phyloP scores from a whole-genome alignment of 2,113 vertebrate genomes.

The Rhinoderma darwinii region DNA sequence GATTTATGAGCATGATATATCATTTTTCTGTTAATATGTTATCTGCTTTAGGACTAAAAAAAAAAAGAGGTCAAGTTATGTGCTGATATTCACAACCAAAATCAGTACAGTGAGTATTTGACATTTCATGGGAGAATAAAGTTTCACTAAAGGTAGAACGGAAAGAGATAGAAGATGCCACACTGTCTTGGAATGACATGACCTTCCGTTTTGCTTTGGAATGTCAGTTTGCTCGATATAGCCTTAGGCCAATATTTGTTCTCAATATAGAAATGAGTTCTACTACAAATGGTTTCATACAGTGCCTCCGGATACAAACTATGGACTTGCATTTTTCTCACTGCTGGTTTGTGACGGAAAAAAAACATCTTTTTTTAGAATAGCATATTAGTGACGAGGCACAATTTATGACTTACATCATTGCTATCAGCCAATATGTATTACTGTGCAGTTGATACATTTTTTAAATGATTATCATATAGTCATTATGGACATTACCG shows the following conservation, averaged over 20 bases:
- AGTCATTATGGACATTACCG: no score
- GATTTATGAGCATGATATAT: neutral
- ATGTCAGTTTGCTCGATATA: conserved; percentile 52
- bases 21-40: neutral
- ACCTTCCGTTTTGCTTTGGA: conserved; percentile 56
- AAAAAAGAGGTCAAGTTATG: neutral
- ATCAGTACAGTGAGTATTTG: neutral
- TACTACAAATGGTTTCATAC: conserved; percentile 68
- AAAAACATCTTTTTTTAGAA: conserved; percentile 53
- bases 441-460: neutral
- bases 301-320: conserved; percentile 69
- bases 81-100: neutral
- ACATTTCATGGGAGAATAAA: conserved; percentile 42
- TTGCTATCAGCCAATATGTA: neutral
- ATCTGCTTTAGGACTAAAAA: neutral
- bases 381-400: conserved; percentile 26
- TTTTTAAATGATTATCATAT: no score
- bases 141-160: conserved; percentile 38
- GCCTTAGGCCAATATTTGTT: conserved; percentile 55
- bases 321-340: conserved; percentile 69
- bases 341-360: conserved; percentile 56
- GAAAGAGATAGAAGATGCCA: conserved; percentile 44
- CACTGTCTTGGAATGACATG: conserved; percentile 47
- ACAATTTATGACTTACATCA: neutral
- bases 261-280: conserved; percentile 66